Evolutionary conservation across 2,113 vertebrate species (phyloP).

Genomic region (Burhinus oedicnemus): DNA sequence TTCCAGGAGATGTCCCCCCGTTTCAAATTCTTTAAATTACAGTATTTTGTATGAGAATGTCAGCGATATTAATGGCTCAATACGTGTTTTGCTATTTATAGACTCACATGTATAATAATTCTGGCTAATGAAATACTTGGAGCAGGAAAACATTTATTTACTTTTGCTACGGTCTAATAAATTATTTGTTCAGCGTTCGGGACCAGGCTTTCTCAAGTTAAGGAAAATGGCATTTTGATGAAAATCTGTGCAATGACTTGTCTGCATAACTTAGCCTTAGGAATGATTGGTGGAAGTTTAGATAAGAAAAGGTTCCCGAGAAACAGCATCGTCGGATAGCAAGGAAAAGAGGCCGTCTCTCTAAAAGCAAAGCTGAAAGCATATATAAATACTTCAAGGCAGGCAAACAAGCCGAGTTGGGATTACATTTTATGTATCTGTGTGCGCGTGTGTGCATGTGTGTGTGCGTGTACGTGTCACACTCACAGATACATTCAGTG

Average conservation of each 20-base stretch:
- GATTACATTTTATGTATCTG: not conserved
- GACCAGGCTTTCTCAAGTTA: slow-evolving; percentile 45
- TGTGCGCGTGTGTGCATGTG: not conserved
- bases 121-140: slow-evolving; percentile 61
- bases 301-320: slow-evolving; percentile 43
- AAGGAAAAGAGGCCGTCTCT: slow-evolving; percentile 16
- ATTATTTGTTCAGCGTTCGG: slow-evolving; percentile 60
- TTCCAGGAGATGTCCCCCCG: not conserved
- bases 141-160: slow-evolving; percentile 64
- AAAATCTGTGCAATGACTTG: slow-evolving; percentile 39
- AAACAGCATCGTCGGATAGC: not conserved
- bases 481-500: not conserved
- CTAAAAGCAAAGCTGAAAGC: slow-evolving; percentile 34
- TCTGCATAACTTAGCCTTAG: slow-evolving; percentile 49
- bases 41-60: slow-evolving; percentile 41
- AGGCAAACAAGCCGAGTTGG: not conserved
- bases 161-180: slow-evolving; percentile 56
- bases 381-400: slow-evolving; percentile 23
- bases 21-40: slow-evolving; percentile 66
- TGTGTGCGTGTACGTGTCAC: not conserved
- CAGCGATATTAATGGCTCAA: slow-evolving; percentile 50
- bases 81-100: slow-evolving; percentile 62
- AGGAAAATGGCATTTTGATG: slow-evolving; percentile 65
- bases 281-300: slow-evolving; percentile 34
- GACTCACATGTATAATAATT: slow-evolving; percentile 51